Base-by-base conservation (phyloP, 2,888 invertebrate species). In the Hemithea aestivaria region DNA sequence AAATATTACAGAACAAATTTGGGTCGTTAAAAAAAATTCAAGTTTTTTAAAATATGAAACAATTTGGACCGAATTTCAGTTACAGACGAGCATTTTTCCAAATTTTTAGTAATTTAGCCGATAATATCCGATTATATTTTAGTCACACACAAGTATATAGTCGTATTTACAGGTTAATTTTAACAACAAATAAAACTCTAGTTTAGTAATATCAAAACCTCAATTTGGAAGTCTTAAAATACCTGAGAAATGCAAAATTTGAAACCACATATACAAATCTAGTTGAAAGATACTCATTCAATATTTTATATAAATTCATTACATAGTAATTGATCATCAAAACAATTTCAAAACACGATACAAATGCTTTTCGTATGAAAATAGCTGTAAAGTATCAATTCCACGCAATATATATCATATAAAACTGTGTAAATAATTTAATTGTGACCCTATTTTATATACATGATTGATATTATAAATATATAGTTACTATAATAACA, bases 331-430 rank as follows among this genome's bases (percentile, higher is more conserved):
- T 10, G 7, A 36, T 55, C 61, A 66, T 62, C 62, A 53, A 62
- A 60, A 62, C 57, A 64, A 11, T 53, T 65, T 62, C 60, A 66
- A 72, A 73, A 75, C 75, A 76, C 74, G 70, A 66, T 70, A 56
- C 50, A 57, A 58, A 62, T 58, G 56, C 53, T 48, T 53, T 53
- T 52, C 59, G 58, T 57, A 47, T 62, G 11, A 27, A 20, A 35
- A 16, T 27, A 11, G 20, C 10, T 16, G 11, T 27, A 9, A 30
- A 21, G 7, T 10, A 25, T 20, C 8, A 24, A 10, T 28, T 30
- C 16, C 10, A 10, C 6, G 21, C 23, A 27, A 7, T 31, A 11
- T 20, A 9, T 23, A 27, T 21, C 24, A 25, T n/a, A 20, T 36
- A 8, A 42, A 48, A 48, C 37, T 48, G 36, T 57, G 45, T 53